Conservation (phyloP, 2,113 vertebrate genomes). For the Bubo scandiacus region DNA sequence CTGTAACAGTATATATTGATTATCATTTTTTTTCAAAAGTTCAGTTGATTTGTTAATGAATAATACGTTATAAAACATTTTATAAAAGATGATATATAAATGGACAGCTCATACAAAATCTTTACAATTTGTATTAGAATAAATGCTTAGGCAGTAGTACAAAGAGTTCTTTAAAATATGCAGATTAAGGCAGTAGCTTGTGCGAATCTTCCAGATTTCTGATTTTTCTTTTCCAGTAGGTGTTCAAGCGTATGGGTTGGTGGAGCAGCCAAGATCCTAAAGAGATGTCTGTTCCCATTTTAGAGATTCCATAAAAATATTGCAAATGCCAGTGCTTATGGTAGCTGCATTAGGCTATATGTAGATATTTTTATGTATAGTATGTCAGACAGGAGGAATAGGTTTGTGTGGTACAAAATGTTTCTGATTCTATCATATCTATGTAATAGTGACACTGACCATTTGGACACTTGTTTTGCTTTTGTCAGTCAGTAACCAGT, state of each 20-base stretch:
- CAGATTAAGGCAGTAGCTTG: neutral
- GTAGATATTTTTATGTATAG: neutral
- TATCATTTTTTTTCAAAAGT: neutral
- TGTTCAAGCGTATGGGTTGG: neutral
- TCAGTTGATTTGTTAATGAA: neutral
- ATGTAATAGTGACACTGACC: neutral
- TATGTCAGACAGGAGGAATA: neutral
- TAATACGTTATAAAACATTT: neutral
- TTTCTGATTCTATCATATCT: neutral
- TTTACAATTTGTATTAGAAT: neutral
- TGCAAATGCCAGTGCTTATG: neutral
- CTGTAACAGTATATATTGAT: neutral
- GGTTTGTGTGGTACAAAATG: neutral
- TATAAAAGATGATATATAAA: neutral
- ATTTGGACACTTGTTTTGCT: neutral
- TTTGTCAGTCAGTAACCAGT: neutral
- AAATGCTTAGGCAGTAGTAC: neutral
- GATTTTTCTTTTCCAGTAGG: neutral
- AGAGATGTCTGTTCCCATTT: neutral
- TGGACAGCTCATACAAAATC: neutral
- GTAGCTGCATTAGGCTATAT: neutral
- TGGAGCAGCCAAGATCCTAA: conserved; percentile 6
- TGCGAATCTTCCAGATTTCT: neutral
- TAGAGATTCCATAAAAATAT: neutral
- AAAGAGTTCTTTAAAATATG: neutral